Evolutionary conservation across 2,888 invertebrate genomes (phyloP).

Genomic region (Microctonus brassicae): DNA sequence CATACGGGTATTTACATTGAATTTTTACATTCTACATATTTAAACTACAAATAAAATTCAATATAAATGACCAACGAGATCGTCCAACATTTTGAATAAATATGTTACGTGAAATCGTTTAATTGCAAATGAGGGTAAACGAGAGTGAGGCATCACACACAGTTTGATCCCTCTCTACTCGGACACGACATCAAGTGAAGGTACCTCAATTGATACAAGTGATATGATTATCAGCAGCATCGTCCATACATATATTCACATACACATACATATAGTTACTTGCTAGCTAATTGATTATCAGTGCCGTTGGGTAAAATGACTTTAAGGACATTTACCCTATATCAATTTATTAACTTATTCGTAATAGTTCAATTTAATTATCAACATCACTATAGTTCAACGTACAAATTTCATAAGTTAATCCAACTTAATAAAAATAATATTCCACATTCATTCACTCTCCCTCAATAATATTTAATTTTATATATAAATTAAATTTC

Average conservation of each 20-base stretch:
- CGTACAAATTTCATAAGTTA: background rate
- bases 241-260: no score
- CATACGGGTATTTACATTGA: background rate
- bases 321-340: constrained; percentile 20
- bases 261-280: no score
- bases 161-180: background rate
- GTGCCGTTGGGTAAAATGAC: constrained; percentile 26
- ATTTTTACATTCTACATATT: background rate
- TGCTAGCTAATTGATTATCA: constrained; percentile 33
- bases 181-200: background rate
- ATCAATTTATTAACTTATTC: constrained; percentile 11
- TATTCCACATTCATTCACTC: background rate
- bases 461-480: background rate
- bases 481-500: background rate
- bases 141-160: background rate
- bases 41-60: background rate
- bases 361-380: constrained; percentile 13
- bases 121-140: background rate
- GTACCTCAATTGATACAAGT: constrained; percentile 7
- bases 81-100: background rate
- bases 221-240: constrained; percentile 18
- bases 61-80: background rate
- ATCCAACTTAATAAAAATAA: background rate
- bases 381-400: background rate
- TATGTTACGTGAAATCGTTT: background rate